Evolutionary conservation across 2,888 invertebrate genomes (phyloP).

Genomic region (Dryobota labecula): DNA sequence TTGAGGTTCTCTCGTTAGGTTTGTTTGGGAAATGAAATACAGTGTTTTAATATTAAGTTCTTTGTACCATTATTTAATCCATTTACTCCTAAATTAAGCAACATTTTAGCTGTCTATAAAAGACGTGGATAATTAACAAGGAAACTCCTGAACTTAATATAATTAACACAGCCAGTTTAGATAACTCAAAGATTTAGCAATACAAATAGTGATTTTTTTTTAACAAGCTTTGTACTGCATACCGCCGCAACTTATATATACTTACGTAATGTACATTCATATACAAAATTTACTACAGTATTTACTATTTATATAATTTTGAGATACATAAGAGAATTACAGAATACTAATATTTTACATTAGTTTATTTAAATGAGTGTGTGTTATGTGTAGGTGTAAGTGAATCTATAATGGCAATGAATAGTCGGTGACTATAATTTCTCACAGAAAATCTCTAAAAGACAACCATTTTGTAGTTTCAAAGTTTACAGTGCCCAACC

Average conservation of each 20-base stretch:
- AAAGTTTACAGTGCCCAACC: not conserved
- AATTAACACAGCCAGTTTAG: not conserved
- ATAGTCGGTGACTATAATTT: not conserved
- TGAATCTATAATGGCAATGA: no score
- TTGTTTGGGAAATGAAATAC: not conserved
- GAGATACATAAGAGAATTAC: no score
- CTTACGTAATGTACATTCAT: no score
- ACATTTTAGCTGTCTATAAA: constrained; percentile 17
- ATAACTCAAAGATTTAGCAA: not conserved
- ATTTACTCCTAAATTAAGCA: constrained; percentile 7
- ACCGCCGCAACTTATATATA: no score
- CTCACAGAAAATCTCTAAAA: not conserved
- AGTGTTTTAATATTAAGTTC: not conserved
- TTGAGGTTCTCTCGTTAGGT: constrained; percentile 2
- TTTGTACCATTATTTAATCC: constrained; percentile 14
- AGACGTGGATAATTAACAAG: constrained; percentile 21
- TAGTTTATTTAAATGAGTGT: no score
- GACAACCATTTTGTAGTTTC: not conserved
- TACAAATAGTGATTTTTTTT: no score
- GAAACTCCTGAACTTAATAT: constrained; percentile 12
- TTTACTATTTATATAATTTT: no score
- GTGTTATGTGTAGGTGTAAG: no score
- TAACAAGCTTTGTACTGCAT: no score
- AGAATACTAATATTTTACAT: no score
- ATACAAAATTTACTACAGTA: no score